Percentiles rank a stretch among this genome's conserved stretches.
These are phyloP conservation scores for Acanthochromis polyacanthus DNA, from an alignment of 2,113 vertebrate species.

Conservation along the genomic window DNA sequence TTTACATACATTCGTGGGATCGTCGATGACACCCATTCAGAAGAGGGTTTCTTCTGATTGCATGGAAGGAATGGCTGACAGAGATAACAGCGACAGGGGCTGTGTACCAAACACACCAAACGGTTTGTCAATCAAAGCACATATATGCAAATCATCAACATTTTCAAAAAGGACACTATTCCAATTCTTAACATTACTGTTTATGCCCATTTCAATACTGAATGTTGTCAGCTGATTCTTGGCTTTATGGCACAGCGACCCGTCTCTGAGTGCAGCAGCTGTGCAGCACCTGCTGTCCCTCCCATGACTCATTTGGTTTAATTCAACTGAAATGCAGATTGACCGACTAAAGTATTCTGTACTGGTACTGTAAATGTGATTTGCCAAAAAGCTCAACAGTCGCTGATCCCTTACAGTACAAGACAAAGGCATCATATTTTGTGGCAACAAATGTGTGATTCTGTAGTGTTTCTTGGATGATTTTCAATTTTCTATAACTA, in stretches of 20 bases:
- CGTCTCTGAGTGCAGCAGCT: slow-evolving; percentile 3
- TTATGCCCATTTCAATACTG: background rate
- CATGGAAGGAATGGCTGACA: slow-evolving; percentile 89
- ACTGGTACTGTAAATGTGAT: background rate
- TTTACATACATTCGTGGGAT: slow-evolving; percentile 98
- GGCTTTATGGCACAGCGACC: slow-evolving; percentile 17
- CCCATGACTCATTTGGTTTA: slow-evolving; percentile 33
- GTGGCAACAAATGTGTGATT: slow-evolving; percentile 17
- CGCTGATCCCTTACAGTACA: slow-evolving; percentile 45
- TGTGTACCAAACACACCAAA: slow-evolving; percentile 6
- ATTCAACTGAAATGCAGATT: slow-evolving; percentile 37
- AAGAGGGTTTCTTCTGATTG: slow-evolving; percentile 75
- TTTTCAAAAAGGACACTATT: slow-evolving; percentile 6
- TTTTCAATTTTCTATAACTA: background rate
- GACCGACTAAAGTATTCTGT: slow-evolving; percentile 13
- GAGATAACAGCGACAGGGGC: slow-evolving; percentile 45
- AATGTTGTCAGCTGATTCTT: slow-evolving; percentile 1
- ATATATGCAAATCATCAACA: slow-evolving; percentile 27
- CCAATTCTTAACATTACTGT: background rate
- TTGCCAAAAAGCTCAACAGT: slow-evolving; percentile 10
- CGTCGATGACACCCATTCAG: slow-evolving; percentile 82
- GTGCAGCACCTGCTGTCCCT: slow-evolving; percentile 26
- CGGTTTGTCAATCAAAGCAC: slow-evolving; percentile 13
- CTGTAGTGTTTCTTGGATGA: background rate
- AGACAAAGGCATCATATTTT: slow-evolving; percentile 38